phyloP scores from a whole-genome alignment of 2,797 vertebrate species.

The Miichthys miiuy region DNA sequence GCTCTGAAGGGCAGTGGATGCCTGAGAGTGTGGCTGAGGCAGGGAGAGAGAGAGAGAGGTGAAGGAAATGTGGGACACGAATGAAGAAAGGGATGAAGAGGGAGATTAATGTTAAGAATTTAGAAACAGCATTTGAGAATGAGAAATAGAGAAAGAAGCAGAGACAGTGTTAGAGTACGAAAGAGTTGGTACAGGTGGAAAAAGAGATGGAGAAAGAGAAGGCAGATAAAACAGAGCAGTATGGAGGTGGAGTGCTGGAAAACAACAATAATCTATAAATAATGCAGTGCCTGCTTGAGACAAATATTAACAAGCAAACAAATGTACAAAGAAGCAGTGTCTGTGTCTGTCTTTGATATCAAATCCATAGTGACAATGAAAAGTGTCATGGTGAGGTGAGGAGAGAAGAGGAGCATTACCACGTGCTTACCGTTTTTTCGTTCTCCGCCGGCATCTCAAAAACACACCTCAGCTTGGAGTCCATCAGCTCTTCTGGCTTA shows the following conservation, averaged over 20 bases:
- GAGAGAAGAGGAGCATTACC: not conserved
- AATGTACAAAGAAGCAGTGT: slow-evolving; percentile 2
- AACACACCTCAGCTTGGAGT: slow-evolving; percentile 99
- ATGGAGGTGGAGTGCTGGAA: not conserved
- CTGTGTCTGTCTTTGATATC: slow-evolving; percentile 3
- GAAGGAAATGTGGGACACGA: slow-evolving; percentile 22
- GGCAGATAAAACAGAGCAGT: not conserved
- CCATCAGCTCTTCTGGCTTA: slow-evolving; percentile 98
- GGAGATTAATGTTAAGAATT: not conserved
- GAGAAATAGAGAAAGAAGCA: not conserved
- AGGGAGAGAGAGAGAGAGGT: not conserved
- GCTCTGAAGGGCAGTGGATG: slow-evolving; percentile 19
- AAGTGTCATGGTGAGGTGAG: not conserved
- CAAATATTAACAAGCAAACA: slow-evolving; percentile 20
- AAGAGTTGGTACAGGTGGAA: not conserved
- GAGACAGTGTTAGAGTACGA: not conserved
- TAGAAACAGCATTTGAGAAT: not conserved
- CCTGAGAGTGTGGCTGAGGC: slow-evolving; percentile 8
- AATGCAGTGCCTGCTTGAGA: not conserved
- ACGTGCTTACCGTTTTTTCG: slow-evolving; percentile 92
- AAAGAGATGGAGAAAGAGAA: not conserved
- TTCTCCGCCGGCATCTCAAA: slow-evolving; percentile 97
- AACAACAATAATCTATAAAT: slow-evolving; percentile 25
- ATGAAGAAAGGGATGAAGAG: slow-evolving; percentile 3
- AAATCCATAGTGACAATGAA: not conserved